Evolutionary conservation across 2,113 vertebrate genomes (phyloP).

Genomic region (Laterallus jamaicensis): DNA sequence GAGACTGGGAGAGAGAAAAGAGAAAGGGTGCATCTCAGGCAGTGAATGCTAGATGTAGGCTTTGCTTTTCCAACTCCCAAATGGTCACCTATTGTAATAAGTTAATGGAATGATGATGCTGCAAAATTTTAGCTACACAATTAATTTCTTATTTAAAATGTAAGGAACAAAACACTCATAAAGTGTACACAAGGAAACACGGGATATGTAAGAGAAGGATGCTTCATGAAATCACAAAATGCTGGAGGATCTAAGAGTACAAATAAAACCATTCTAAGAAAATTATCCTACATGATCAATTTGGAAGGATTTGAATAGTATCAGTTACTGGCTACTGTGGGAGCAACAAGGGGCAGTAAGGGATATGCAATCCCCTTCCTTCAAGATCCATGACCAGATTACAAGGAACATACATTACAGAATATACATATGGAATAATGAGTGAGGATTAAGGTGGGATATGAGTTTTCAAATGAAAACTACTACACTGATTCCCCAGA

Average conservation of each 20-base stretch:
- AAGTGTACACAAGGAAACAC: neutral
- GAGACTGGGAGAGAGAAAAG: neutral
- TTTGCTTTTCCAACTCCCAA: neutral
- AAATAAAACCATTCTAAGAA: neutral
- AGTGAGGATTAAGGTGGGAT: neutral
- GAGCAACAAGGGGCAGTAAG: neutral
- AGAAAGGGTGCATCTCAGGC: neutral
- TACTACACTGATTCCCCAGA: neutral
- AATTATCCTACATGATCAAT: neutral
- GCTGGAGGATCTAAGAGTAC: neutral
- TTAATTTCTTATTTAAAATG: conserved; percentile 40
- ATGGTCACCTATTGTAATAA: neutral
- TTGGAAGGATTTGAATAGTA: neutral
- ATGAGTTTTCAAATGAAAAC: neutral
- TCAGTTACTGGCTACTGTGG: neutral
- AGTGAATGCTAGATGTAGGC: neutral
- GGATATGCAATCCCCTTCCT: neutral
- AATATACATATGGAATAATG: neutral
- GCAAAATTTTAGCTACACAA: conserved; percentile 5
- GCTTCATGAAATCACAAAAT: neutral
- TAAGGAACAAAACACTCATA: conserved; percentile 19
- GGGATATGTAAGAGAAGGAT: neutral
- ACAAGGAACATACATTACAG: neutral
- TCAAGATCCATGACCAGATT: neutral
- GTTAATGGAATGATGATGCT: conserved; percentile 3